phyloP scores from a whole-genome alignment of 1,140 invertebrate genomes.

The Eubasilissa regina region DNA sequence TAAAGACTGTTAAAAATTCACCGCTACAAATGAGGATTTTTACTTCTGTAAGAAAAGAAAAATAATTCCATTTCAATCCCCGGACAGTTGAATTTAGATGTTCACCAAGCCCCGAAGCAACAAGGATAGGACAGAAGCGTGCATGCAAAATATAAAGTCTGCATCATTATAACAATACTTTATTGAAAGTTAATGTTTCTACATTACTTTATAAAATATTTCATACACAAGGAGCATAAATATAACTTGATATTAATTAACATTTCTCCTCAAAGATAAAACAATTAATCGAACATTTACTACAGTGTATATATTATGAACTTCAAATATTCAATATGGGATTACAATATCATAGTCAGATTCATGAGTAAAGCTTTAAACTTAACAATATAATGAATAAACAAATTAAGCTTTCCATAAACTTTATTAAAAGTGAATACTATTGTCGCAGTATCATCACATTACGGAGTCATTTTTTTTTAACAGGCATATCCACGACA shows the following conservation, averaged over 20 bases:
- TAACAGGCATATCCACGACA: not conserved
- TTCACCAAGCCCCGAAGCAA: conserved; percentile 40
- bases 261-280: conserved; percentile 27
- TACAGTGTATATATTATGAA: conserved; percentile 34
- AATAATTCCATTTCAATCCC: too few relatives aligned
- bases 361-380: conserved; percentile 29
- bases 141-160: conserved; percentile 57
- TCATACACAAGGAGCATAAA: conserved; percentile 40
- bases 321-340: conserved; percentile 23
- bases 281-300: conserved; percentile 15
- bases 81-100: not conserved
- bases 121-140: conserved; percentile 45
- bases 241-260: conserved; percentile 41
- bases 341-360: conserved; percentile 20
- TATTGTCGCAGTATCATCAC: conserved; percentile 21
- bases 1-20: too few relatives aligned
- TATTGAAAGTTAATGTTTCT: conserved; percentile 56
- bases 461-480: conserved; percentile 6
- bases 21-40: too few relatives aligned
- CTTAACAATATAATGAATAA: conserved; percentile 29
- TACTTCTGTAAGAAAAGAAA: too few relatives aligned
- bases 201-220: conserved; percentile 50
- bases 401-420: conserved; percentile 23
- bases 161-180: conserved; percentile 55
- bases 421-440: conserved; percentile 9